These are phyloP conservation scores for Conomelus anceps DNA, from an alignment of 2,888 invertebrate species.

Conservation along the genomic window DNA sequence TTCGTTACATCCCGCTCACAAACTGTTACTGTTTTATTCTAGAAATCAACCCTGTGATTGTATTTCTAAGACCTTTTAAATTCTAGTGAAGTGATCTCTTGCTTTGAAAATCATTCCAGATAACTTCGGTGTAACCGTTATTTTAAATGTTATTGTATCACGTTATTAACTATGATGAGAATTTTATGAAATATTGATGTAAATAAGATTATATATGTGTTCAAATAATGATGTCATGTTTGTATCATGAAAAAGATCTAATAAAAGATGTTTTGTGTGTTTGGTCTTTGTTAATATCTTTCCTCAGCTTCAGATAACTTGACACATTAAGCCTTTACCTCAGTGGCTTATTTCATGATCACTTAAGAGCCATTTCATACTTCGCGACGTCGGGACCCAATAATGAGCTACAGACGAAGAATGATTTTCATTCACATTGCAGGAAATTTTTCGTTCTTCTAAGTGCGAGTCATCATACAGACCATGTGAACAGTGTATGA, in stretches of 20 bases:
- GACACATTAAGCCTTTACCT: too few species aligned
- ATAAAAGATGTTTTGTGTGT: not conserved
- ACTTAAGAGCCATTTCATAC: too few species aligned
- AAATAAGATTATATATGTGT: not conserved
- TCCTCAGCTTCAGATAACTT: not conserved
- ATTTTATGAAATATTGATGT: conserved; percentile 4
- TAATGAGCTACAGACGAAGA: too few species aligned
- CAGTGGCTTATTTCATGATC: too few species aligned
- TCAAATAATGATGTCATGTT: not conserved
- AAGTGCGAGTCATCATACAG: too few species aligned
- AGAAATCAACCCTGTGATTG: not conserved
- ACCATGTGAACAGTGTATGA: too few species aligned
- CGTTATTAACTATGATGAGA: not conserved
- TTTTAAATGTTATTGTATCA: not conserved
- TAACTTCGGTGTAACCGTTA: not conserved
- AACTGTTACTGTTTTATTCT: not conserved
- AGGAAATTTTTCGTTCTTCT: too few species aligned
- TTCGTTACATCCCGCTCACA: not conserved
- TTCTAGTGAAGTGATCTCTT: not conserved
- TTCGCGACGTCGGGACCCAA: too few species aligned
- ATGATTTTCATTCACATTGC: too few species aligned
- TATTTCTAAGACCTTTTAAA: not conserved
- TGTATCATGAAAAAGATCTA: not conserved
- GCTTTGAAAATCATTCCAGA: not conserved
- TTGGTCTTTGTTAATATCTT: not conserved